Evolutionary conservation across 2,888 invertebrate genomes (phyloP).

Genomic region (Melitaea athalia): DNA sequence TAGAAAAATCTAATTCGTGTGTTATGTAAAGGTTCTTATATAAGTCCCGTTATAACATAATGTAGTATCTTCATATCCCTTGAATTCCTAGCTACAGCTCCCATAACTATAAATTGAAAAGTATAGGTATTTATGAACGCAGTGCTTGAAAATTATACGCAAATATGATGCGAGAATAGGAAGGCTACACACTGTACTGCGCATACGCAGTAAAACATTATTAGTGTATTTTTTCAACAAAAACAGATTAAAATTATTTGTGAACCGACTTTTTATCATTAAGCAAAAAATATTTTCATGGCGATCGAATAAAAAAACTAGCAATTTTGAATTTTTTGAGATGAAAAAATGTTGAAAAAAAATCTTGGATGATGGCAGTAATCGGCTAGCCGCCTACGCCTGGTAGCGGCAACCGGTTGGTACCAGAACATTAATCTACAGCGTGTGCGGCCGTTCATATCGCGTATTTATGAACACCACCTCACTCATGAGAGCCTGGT

Average conservation of each 20-base stretch:
- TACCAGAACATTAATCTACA: constrained; percentile 70
- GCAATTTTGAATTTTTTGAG: neutral
- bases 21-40: no score
- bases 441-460: constrained; percentile 76
- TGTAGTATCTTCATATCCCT: neutral
- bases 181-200: neutral
- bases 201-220: neutral
- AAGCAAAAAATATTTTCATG: neutral
- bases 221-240: neutral
- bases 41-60: neutral
- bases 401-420: constrained; percentile 52
- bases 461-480: constrained; percentile 75
- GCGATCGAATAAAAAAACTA: neutral
- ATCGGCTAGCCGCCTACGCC: constrained; percentile 61
- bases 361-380: constrained; percentile 26
- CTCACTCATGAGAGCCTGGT: constrained; percentile 63
- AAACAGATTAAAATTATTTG: neutral
- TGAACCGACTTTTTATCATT: neutral
- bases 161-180: neutral
- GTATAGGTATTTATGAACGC: neutral
- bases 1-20: no score
- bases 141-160: constrained; percentile 2
- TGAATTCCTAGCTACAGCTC: neutral
- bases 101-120: neutral
- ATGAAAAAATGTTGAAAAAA: constrained; percentile 7